phyloP scores from a whole-genome alignment of 2,797 vertebrate species.

The Bovichtus diacanthus region DNA sequence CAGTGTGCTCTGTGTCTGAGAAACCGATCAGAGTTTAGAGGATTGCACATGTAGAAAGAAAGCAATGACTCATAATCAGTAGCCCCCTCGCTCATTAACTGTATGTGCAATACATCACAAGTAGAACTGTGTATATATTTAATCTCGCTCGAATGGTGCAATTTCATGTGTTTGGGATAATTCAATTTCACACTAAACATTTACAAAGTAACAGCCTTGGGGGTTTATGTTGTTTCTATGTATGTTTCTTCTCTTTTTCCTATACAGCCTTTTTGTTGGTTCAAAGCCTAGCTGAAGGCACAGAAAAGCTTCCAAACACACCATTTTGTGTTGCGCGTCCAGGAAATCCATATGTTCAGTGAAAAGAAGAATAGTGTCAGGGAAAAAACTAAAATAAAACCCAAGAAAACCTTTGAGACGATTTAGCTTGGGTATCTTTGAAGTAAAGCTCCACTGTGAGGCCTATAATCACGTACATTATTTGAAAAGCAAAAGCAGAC shows the following conservation, averaged over 20 bases:
- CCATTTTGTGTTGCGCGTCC: not conserved
- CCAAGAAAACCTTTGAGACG: not conserved
- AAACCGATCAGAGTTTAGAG: conserved; percentile 34
- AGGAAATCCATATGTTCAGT: conserved; percentile 13
- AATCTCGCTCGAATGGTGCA: conserved; percentile 49
- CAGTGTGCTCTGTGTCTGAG: conserved; percentile 1
- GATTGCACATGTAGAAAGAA: conserved; percentile 39
- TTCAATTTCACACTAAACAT: conserved; percentile 47
- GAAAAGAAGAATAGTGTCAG: conserved; percentile 4
- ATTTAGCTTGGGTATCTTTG: not conserved
- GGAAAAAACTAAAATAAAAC: not conserved
- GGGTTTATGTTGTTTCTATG: conserved; percentile 35
- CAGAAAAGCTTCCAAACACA: conserved; percentile 20
- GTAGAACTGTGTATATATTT: conserved; percentile 41
- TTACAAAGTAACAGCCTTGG: conserved; percentile 27
- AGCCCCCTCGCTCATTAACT: conserved; percentile 61
- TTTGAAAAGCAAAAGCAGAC: conserved; percentile 24
- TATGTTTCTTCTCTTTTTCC: conserved; percentile 40
- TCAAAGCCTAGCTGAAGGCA: conserved; percentile 10
- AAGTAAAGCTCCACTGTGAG: not conserved
- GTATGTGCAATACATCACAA: conserved; percentile 58
- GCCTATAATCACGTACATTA: not conserved
- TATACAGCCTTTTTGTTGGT: conserved; percentile 13
- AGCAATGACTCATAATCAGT: conserved; percentile 54
- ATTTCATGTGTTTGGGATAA: conserved; percentile 69